Percentiles rank a stretch among this genome's conserved stretches.
Evolutionary conservation across 2,113 vertebrate genomes (phyloP).

Genomic region (Addax nasomaculatus): DNA sequence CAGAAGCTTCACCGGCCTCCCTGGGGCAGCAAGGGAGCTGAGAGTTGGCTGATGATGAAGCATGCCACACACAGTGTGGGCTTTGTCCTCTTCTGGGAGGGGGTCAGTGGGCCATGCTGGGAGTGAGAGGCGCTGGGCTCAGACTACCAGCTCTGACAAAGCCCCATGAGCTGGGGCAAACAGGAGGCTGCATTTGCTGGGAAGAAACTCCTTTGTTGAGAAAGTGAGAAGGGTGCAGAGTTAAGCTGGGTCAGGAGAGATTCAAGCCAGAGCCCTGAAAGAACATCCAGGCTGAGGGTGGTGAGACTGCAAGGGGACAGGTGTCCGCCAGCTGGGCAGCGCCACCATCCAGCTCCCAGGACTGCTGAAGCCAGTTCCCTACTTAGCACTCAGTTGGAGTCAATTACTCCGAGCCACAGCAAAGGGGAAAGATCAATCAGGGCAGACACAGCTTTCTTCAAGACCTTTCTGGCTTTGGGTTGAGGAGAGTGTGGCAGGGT

Average conservation of each 20-base stretch:
- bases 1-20: neutral
- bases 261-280: neutral
- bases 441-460: neutral
- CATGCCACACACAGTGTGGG: fast-evolving
- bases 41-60: neutral
- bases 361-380: neutral
- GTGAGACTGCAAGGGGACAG: neutral
- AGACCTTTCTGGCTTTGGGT: neutral
- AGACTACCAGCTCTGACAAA: neutral
- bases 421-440: neutral
- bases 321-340: too few species aligned
- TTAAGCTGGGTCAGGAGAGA: neutral
- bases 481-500: neutral
- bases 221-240: neutral
- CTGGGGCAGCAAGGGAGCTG: fast-evolving
- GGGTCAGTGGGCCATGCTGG: neutral
- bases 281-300: neutral
- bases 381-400: neutral
- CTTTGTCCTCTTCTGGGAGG: neutral
- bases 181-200: neutral
- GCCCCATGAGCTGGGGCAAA: neutral
- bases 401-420: neutral
- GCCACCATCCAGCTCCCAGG: neutral
- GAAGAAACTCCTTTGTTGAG: neutral
- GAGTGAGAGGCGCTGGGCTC: neutral